A percentile compares a stretch with the other conserved stretches of the same genome.
Conservation (phyloP, 2,113 vertebrate species). For the Anser cygnoides region DNA sequence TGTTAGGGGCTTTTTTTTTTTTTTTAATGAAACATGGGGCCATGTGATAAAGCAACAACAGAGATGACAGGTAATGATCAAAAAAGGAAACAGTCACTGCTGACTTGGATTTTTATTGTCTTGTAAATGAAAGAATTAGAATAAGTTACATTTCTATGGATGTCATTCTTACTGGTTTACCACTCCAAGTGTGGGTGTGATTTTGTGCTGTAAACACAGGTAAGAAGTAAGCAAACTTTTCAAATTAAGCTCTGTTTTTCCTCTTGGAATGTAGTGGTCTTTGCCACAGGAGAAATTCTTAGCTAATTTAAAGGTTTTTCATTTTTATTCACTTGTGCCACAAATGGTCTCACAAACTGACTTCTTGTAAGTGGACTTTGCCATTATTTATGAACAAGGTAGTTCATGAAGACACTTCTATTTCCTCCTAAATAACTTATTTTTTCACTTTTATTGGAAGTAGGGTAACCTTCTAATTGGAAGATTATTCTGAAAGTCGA, state of each 20-base stretch:
- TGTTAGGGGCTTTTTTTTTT: slow-evolving; percentile 55
- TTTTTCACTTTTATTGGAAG: neutral
- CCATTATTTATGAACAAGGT: neutral
- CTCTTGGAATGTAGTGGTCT: neutral
- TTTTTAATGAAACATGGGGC: slow-evolving; percentile 42
- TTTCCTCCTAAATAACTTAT: neutral
- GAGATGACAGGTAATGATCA: slow-evolving; percentile 61
- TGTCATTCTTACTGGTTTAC: neutral
- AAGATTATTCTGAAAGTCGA: neutral
- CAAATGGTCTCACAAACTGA: neutral
- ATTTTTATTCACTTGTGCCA: neutral
- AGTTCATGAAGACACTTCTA: neutral
- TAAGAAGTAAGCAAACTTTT: neutral
- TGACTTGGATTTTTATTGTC: slow-evolving; percentile 67
- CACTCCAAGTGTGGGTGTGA: neutral
- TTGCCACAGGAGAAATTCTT: neutral
- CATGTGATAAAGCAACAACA: slow-evolving; percentile 62
- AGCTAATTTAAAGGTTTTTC: neutral
- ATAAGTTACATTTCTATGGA: slow-evolving; percentile 54
- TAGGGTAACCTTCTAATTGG: neutral
- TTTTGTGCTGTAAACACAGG: slow-evolving; percentile 5
- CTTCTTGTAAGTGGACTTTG: neutral
- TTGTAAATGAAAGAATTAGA: slow-evolving; percentile 76
- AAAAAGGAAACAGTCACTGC: slow-evolving; percentile 53
- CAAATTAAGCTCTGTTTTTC: neutral